A percentile compares a stretch with the other conserved stretches of the same genome.
phyloP scores from a whole-genome alignment of 2,888 invertebrate genomes.

The Heliconius sara region DNA sequence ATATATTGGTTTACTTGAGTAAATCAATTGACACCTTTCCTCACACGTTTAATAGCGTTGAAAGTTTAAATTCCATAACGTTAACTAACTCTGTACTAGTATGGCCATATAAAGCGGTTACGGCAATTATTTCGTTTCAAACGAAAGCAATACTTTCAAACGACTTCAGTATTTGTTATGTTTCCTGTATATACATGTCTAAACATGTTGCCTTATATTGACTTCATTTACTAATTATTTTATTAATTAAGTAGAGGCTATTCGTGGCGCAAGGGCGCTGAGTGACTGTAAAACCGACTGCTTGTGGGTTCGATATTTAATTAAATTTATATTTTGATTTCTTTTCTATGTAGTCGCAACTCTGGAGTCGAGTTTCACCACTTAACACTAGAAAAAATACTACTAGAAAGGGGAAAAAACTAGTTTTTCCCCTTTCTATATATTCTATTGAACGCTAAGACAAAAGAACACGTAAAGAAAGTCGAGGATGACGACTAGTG shows the following conservation, averaged over 20 bases:
- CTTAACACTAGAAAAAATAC: no score
- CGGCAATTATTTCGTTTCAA: slow-evolving; percentile 43
- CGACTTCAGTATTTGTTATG: slow-evolving; percentile 42
- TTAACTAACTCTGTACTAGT: slow-evolving; percentile 21
- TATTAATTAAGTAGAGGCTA: slow-evolving; percentile 28
- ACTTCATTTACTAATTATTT: slow-evolving; percentile 39
- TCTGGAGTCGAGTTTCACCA: no score
- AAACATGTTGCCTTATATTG: slow-evolving; percentile 42
- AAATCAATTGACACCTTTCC: slow-evolving; percentile 15
- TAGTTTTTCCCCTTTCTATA: no score
- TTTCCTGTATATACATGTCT: slow-evolving; percentile 44
- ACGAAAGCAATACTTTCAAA: slow-evolving; percentile 48
- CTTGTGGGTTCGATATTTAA: no score
- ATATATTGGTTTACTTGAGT: background rate
- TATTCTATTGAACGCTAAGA: no score
- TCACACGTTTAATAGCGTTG: slow-evolving; percentile 19
- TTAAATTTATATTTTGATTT: no score
- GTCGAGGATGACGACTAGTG: no score
- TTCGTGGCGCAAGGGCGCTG: no score
- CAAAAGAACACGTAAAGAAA: no score
- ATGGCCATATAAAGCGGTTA: slow-evolving; percentile 33
- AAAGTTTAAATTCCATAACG: slow-evolving; percentile 35
- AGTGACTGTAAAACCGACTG: no score
- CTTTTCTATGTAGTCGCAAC: no score
- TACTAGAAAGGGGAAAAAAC: no score